These are phyloP conservation scores for Austrolebias charrua DNA, from an alignment of 2,797 vertebrate species.

Conservation along the genomic window DNA sequence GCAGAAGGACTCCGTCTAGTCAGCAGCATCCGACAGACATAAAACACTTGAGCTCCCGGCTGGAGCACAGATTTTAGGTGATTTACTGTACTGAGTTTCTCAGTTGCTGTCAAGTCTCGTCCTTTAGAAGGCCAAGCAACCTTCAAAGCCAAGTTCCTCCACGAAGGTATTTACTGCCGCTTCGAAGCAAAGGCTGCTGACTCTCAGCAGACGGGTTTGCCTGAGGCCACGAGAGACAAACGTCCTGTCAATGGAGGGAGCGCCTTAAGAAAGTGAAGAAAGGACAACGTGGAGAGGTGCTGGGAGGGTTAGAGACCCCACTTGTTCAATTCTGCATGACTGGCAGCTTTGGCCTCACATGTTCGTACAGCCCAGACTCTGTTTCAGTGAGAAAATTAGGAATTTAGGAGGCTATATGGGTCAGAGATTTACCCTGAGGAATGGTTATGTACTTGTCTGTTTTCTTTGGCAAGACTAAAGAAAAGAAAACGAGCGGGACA, in stretches of 20 bases:
- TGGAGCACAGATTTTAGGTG: conserved; percentile 5
- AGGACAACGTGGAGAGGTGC: conserved; percentile 15
- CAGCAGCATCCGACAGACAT: conserved; percentile 27
- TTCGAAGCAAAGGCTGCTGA: conserved; percentile 8
- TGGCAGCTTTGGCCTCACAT: conserved; percentile 36
- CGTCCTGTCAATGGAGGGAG: conserved; percentile 16
- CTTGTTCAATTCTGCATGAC: conserved; percentile 56
- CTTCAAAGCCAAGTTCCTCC: conserved; percentile 24
- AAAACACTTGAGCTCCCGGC: conserved; percentile 27
- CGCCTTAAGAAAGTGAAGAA: neutral
- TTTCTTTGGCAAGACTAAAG: conserved; percentile 16
- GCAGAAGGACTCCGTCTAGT: conserved; percentile 2
- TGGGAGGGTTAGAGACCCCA: conserved; percentile 26
- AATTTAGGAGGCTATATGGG: conserved; percentile 34
- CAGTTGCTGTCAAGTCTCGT: conserved; percentile 21
- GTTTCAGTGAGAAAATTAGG: conserved; percentile 11
- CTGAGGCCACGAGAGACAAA: conserved; percentile 37
- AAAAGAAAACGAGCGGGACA: neutral
- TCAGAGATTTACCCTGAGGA: conserved; percentile 22
- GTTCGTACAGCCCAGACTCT: conserved; percentile 19
- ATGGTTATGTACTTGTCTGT: conserved; percentile 6
- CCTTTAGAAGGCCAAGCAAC: conserved; percentile 14
- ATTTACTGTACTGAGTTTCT: conserved; percentile 27
- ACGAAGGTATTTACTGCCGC: conserved; percentile 12
- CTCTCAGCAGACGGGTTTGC: conserved; percentile 6